phyloP scores from a whole-genome alignment of 2,888 invertebrate species.

The Acronicta alni region DNA sequence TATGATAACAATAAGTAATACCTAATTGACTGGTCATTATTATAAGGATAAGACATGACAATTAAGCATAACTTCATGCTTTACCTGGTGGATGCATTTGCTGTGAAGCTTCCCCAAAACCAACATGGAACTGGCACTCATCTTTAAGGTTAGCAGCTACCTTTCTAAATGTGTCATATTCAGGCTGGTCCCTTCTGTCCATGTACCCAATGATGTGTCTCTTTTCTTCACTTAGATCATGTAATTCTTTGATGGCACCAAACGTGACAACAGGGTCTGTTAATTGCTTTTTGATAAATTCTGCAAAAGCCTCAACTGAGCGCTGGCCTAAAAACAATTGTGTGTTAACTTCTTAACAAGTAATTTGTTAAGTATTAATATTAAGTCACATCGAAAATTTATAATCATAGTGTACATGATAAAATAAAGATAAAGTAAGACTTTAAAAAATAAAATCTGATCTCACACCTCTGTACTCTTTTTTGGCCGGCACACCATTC shows the following conservation, averaged over 20 bases:
- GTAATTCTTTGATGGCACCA: conserved; percentile 91
- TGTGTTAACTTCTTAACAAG: no score
- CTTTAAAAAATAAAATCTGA: not conserved
- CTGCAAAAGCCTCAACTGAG: conserved; percentile 96
- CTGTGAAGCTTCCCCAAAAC: conserved; percentile 94
- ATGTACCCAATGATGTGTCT: conserved; percentile 97
- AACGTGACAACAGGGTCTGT: conserved; percentile 96
- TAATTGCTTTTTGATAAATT: conserved; percentile 96
- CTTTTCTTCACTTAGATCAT: conserved; percentile 93
- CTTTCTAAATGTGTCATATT: conserved; percentile 94
- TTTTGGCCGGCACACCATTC: conserved; percentile 96
- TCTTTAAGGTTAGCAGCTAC: conserved; percentile 97
- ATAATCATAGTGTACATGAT: no score
- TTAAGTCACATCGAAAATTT: no score
- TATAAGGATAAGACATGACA: no score
- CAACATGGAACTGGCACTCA: conserved; percentile 98
- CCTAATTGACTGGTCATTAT: no score
- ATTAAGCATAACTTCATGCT: not conserved
- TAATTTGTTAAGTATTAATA: no score
- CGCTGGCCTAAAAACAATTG: conserved; percentile 89
- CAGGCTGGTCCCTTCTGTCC: conserved; percentile 93
- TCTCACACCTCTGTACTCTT: conserved; percentile 95
- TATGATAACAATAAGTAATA: no score
- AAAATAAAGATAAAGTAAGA: no score
- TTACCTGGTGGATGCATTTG: conserved; percentile 95